Conservation (phyloP, 2,888 invertebrate genomes). For the Bellardia bayeri region DNA sequence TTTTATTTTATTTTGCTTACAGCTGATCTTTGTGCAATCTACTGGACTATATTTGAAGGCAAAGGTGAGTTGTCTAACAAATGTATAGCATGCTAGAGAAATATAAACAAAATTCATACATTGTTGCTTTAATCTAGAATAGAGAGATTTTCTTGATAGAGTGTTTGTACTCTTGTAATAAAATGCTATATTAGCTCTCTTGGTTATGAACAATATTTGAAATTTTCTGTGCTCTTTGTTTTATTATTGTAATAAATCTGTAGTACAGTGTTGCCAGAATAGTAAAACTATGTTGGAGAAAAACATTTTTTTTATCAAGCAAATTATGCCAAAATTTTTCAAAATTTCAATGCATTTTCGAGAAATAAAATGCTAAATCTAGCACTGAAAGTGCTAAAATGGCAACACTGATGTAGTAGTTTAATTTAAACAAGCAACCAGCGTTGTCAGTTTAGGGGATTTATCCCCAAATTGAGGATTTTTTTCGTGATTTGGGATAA, state of each 20-base stretch:
- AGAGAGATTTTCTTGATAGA: neutral
- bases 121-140: neutral
- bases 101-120: neutral
- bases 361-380: too few relatives aligned
- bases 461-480: too few relatives aligned
- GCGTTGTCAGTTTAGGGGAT: too few relatives aligned
- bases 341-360: too few relatives aligned
- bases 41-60: constrained; percentile 44
- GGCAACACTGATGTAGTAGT: too few relatives aligned
- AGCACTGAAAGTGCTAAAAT: too few relatives aligned
- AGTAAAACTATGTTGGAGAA: too few relatives aligned
- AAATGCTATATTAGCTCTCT: neutral
- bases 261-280: neutral
- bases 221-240: neutral
- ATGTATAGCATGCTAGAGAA: constrained; percentile 63
- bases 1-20: constrained; percentile 46
- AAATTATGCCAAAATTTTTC: too few relatives aligned
- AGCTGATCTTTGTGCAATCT: constrained; percentile 63
- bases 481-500: too few relatives aligned
- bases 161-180: neutral
- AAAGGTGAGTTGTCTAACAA: constrained; percentile 52
- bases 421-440: too few relatives aligned
- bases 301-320: too few relatives aligned
- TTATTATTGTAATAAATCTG: constrained; percentile 41
- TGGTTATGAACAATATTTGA: neutral